Evolutionary conservation across 2,888 invertebrate species (phyloP), one percentile per base, ranked within the genome.

Genomic region (Dinocampus coccinellae): DNA sequence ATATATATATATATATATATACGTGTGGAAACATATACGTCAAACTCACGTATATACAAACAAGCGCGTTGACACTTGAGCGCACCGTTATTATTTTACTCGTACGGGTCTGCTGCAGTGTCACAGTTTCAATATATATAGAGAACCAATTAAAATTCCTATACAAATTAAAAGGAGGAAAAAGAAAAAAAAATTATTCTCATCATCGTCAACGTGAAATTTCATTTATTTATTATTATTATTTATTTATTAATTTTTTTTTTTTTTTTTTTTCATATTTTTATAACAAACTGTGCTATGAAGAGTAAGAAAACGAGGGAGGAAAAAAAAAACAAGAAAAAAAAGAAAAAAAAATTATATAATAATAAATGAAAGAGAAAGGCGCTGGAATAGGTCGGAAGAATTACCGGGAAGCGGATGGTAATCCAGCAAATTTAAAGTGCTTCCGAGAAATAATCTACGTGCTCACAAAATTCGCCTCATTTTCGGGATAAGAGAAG

Each of bases 51-150:
- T n/a, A n/a, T 47, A 47, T n/a, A 47, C 16, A 47, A 16, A 47
- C 47, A 7, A 47, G 47, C 16, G 47, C 47, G 63, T 47, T 61
- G 69, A 61, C 69, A 69, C 52, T 61, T 61, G 69, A 69, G 61
- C 36, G 34, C n/a, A 1, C 10, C 33, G 26, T 34, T 58, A 55
- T 55, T 55, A 58, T 58, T 58, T 58, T 29, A 58, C 33, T 33
- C 47, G 47, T 58, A 16, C 16, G 33, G n/a, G n/a, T 53, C 61
- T 16, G 53, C 29, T 22, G 24, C 16, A 22, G 22, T 42, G 16
- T 60, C 22, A 26, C 26, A 47, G 29, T 68, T 58, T 47, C 22
- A 39, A 20, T 20, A 58, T 39, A 33, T 36, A 58, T 58, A n/a
- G 24, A 52, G 16, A 64, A 29, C 52, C 52, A 64, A 64, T 64